Evolutionary conservation across 2,113 vertebrate genomes (phyloP).

Genomic region (Halcyon malimbica): DNA sequence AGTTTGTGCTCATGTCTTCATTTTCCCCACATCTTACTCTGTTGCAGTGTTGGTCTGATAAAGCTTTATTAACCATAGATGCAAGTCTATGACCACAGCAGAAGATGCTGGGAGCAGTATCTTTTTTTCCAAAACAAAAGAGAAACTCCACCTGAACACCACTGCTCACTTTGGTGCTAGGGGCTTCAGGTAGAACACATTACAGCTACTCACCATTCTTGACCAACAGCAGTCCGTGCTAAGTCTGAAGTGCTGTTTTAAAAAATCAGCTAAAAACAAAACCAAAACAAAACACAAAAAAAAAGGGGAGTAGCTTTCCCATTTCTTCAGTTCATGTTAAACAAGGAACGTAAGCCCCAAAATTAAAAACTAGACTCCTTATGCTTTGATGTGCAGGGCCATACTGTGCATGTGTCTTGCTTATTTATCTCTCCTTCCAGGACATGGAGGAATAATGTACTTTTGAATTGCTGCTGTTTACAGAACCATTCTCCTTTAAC

Average conservation of each 20-base stretch:
- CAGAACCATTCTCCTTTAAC: not conserved
- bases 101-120: not conserved
- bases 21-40: not conserved
- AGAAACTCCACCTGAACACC: not conserved
- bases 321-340: not conserved
- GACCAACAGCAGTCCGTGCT: not conserved
- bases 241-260: not conserved
- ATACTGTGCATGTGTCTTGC: not conserved
- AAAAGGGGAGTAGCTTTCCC: not conserved
- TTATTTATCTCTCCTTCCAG: not conserved
- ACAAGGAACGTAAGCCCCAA: not conserved
- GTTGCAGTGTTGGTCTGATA: not conserved
- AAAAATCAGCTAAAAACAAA: not conserved
- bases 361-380: not conserved
- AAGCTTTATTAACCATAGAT: not conserved
- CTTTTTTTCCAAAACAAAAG: not conserved
- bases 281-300: too few species aligned
- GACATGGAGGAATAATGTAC: not conserved
- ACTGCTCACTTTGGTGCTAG: not conserved
- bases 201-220: not conserved
- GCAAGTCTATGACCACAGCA: not conserved
- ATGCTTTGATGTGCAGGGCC: not conserved
- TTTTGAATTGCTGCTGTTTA: not conserved
- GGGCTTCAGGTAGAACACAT: not conserved
- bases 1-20: not conserved